Percentiles rank a stretch among this genome's conserved stretches.
Evolutionary conservation across 2,797 vertebrate genomes (phyloP).

Genomic region (Bovichtus diacanthus): DNA sequence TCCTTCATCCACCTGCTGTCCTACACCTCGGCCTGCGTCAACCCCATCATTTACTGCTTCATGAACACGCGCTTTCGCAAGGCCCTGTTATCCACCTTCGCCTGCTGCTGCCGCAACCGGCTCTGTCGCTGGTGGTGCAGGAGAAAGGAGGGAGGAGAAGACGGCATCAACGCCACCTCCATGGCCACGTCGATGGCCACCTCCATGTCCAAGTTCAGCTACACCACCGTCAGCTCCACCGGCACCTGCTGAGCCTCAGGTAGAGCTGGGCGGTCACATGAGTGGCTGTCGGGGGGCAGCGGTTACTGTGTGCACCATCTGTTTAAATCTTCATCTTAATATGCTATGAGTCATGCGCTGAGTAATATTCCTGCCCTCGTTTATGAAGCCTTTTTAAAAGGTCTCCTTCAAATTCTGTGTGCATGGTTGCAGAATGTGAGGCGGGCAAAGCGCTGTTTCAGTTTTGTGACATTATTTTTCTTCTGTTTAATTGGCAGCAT

Average conservation of each 20-base stretch:
- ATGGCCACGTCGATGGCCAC: constrained; percentile 81
- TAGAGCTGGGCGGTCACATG: background rate
- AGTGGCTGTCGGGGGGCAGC: background rate
- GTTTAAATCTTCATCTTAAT: constrained; percentile 44
- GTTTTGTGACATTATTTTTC: constrained; percentile 41
- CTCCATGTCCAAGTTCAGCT: constrained; percentile 92
- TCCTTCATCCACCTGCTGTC: constrained; percentile 96
- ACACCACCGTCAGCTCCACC: constrained; percentile 92
- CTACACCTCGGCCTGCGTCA: constrained; percentile 92
- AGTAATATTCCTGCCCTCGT: constrained; percentile 42
- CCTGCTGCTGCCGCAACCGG: constrained; percentile 77
- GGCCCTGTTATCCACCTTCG: constrained; percentile 88
- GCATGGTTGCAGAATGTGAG: constrained; percentile 59
- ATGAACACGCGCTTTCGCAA: constrained; percentile 96
- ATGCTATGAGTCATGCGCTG: constrained; percentile 50
- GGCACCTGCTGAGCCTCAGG: constrained; percentile 80
- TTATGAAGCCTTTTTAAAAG: constrained; percentile 41
- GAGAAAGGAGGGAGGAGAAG: constrained; percentile 68
- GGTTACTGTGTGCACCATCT: constrained; percentile 30
- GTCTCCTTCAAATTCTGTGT: constrained; percentile 53
- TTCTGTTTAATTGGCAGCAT: constrained; percentile 48
- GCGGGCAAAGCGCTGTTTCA: constrained; percentile 2
- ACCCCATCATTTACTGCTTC: constrained; percentile 97
- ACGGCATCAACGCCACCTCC: constrained; percentile 60
- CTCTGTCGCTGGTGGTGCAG: constrained; percentile 67